Conservation (phyloP, 2,888 invertebrate genomes). For the Leuctra nigra region DNA sequence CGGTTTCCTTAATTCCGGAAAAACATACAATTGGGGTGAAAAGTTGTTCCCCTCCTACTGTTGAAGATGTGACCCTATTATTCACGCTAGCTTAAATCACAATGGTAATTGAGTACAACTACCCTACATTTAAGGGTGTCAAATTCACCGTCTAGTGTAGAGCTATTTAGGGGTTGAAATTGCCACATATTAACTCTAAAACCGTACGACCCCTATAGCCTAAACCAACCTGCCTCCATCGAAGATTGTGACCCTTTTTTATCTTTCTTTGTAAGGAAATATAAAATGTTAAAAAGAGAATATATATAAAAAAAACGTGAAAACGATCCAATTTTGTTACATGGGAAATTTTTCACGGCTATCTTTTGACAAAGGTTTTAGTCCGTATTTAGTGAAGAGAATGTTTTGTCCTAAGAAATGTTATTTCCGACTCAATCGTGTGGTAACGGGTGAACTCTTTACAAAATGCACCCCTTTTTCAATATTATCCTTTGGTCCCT, state of each 20-base stretch:
- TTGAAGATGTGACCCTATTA: slow-evolving; percentile 14
- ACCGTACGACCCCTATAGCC: slow-evolving; percentile 1
- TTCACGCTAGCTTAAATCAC: slow-evolving; percentile 18
- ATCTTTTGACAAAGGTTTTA: not conserved
- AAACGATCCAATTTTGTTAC: slow-evolving; percentile 8
- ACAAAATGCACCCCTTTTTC: not conserved
- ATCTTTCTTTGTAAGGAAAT: not conserved
- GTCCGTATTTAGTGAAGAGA: not conserved
- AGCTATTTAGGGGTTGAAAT: slow-evolving; percentile 10
- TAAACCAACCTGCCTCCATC: slow-evolving; percentile 7
- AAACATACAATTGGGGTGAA: slow-evolving; percentile 16
- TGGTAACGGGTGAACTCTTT: not conserved
- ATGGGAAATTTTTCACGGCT: slow-evolving; percentile 15
- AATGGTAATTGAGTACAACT: slow-evolving; percentile 18
- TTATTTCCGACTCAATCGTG: not conserved
- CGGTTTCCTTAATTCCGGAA: slow-evolving; percentile 17
- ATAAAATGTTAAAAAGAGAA: not conserved
- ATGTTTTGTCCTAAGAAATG: not conserved
- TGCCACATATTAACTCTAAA: slow-evolving; percentile 17
- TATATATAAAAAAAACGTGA: not conserved
- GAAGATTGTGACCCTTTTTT: not conserved
- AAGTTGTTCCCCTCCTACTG: slow-evolving; percentile 9
- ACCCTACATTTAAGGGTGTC: slow-evolving; percentile 16
- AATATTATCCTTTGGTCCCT: too few relatives aligned
- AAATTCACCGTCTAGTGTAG: slow-evolving; percentile 10